Conservation (phyloP, 2,888 invertebrate genomes). For the Melieria crassipennis region DNA sequence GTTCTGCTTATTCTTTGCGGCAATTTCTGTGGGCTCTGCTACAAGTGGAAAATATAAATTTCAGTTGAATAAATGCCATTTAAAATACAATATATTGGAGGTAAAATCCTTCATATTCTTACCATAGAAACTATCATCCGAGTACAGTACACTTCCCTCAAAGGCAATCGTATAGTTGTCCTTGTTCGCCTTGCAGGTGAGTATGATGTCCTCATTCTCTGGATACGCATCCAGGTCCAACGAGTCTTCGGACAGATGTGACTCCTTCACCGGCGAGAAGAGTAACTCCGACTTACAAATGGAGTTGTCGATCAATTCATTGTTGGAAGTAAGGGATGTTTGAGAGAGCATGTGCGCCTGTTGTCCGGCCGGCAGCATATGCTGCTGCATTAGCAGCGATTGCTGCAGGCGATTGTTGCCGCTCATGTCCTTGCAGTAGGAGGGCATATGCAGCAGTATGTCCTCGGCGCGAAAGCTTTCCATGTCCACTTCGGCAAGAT, state of each 20-base stretch:
- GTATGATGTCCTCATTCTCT: constrained; percentile 84
- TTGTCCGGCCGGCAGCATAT: constrained; percentile 19
- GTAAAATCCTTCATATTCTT: constrained; percentile 34
- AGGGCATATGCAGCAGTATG: constrained; percentile 82
- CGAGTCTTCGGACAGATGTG: constrained; percentile 85
- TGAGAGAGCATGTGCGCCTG: constrained; percentile 53
- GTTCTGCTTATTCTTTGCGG: constrained; percentile 62
- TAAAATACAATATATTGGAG: background rate
- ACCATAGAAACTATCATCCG: constrained; percentile 83
- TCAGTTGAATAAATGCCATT: background rate
- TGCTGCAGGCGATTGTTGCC: constrained; percentile 57
- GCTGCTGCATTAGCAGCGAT: constrained; percentile 47
- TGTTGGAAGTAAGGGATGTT: constrained; percentile 64
- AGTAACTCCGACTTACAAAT: constrained; percentile 91
- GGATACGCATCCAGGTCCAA: constrained; percentile 83
- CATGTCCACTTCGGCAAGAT: constrained; percentile 94
- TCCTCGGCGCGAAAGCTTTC: constrained; percentile 93
- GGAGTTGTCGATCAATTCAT: constrained; percentile 82
- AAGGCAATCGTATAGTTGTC: constrained; percentile 96
- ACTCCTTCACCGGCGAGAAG: constrained; percentile 90
- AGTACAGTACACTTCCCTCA: constrained; percentile 88
- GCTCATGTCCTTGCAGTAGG: constrained; percentile 73
- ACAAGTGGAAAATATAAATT: background rate
- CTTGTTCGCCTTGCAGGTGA: constrained; percentile 92
- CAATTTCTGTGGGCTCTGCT: constrained; percentile 61